phyloP scores from a whole-genome alignment of 1,140 invertebrate species.

The Drosophila nebulosa region DNA sequence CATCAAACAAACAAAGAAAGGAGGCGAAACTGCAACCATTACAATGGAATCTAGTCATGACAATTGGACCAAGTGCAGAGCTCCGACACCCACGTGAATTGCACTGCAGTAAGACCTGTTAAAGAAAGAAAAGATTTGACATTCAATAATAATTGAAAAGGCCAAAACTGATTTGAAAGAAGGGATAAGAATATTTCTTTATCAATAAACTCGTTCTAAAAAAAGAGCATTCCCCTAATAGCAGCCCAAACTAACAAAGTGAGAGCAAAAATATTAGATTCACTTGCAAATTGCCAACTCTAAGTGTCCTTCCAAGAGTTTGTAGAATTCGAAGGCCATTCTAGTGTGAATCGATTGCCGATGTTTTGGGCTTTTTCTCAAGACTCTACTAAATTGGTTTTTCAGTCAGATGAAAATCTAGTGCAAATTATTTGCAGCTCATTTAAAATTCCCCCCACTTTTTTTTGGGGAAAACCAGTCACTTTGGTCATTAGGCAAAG shows the following conservation, averaged over 20 bases:
- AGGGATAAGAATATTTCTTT: neutral
- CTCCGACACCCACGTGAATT: neutral
- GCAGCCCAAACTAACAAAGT: too few species aligned
- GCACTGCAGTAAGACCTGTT: neutral
- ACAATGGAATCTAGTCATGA: neutral
- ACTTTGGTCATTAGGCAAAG: conserved; percentile 8
- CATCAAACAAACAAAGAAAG: neutral
- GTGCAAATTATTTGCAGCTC: neutral
- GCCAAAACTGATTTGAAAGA: neutral
- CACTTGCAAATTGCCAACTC: too few species aligned
- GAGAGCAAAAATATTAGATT: too few species aligned
- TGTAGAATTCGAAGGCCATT: too few species aligned
- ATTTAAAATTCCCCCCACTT: neutral
- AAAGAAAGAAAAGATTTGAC: neutral
- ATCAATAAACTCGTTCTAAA: too few species aligned
- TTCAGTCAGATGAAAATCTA: neutral
- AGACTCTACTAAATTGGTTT: neutral
- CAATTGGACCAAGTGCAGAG: neutral
- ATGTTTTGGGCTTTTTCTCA: too few species aligned
- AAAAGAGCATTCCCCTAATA: too few species aligned
- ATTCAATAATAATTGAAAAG: neutral
- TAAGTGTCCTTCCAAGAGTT: too few species aligned
- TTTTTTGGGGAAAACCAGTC: neutral
- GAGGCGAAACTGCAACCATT: neutral
- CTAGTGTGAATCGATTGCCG: too few species aligned